Evolutionary conservation across 1,140 invertebrate species (phyloP).

Genomic region (Tribolium madens): DNA sequence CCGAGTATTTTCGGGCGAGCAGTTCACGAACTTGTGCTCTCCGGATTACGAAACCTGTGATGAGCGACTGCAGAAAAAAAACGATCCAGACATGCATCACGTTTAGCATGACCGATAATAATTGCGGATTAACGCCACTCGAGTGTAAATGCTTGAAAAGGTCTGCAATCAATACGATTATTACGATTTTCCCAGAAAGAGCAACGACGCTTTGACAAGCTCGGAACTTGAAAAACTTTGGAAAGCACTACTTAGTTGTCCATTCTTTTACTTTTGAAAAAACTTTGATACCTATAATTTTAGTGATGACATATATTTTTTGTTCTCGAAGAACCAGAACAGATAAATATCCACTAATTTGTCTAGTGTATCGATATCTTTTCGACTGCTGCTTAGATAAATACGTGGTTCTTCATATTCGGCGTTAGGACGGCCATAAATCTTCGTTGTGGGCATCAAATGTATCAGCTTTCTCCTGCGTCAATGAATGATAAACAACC

Average conservation of each 20-base stretch:
- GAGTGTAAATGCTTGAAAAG: constrained; percentile 2
- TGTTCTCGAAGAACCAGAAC: too few species aligned
- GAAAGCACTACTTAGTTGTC: too few species aligned
- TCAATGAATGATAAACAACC: background rate
- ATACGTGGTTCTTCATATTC: background rate
- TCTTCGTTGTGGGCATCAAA: background rate
- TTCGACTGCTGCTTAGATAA: background rate
- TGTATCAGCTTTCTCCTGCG: background rate
- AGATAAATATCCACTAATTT: too few species aligned
- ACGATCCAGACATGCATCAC: constrained; percentile 23
- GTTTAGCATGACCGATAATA: constrained; percentile 24
- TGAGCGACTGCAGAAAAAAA: background rate
- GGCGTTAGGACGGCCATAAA: background rate
- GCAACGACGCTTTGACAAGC: background rate
- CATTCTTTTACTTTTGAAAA: too few species aligned
- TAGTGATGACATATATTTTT: too few species aligned
- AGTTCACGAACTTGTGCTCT: constrained; percentile 32
- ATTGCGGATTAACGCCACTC: constrained; percentile 15
- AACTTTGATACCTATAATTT: too few species aligned
- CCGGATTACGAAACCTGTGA: constrained; percentile 19
- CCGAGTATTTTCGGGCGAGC: constrained; percentile 25
- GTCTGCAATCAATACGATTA: background rate
- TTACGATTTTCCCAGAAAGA: background rate
- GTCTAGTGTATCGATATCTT: too few species aligned
- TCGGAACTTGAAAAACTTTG: background rate